These are phyloP conservation scores for Lontra canadensis DNA, from an alignment of 2,113 vertebrate genomes.

Conservation along the genomic window DNA sequence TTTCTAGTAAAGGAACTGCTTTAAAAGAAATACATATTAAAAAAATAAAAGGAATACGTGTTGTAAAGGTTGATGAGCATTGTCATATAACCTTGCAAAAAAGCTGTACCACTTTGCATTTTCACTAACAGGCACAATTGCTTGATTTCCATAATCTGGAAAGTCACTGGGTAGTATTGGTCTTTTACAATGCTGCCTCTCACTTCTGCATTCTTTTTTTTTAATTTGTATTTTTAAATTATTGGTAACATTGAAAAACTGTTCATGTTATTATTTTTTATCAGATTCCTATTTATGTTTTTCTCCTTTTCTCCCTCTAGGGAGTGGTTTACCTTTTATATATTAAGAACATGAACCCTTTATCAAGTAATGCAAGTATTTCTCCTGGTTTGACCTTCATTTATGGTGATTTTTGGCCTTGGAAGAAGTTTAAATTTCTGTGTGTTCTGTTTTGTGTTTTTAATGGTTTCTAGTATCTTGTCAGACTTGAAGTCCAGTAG, in stretches of 20 bases:
- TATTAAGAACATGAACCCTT: slow-evolving; percentile 6
- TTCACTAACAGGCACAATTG: neutral
- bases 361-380: neutral
- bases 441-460: slow-evolving; percentile 28
- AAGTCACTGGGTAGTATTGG: neutral
- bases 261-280: slow-evolving; percentile 8
- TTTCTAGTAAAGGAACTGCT: neutral
- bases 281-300: neutral
- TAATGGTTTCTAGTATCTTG: slow-evolving; percentile 32
- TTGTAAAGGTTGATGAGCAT: neutral
- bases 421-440: slow-evolving; percentile 29
- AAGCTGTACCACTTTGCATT: neutral
- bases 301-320: neutral
- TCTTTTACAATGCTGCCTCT: neutral
- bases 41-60: neutral
- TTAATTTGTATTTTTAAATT: slow-evolving; percentile 22
- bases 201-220: neutral
- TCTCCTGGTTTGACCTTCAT: slow-evolving; percentile 12
- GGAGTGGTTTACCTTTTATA: neutral
- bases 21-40: neutral
- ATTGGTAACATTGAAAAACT: slow-evolving; percentile 3
- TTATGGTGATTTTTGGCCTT: neutral
- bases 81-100: neutral
- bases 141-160: slow-evolving; percentile 21
- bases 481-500: neutral